A percentile compares a stretch with the other conserved stretches of the same genome.
These are phyloP conservation scores for Megaceryle torquata DNA, from an alignment of 2,113 vertebrate genomes.

Conservation along the genomic window DNA sequence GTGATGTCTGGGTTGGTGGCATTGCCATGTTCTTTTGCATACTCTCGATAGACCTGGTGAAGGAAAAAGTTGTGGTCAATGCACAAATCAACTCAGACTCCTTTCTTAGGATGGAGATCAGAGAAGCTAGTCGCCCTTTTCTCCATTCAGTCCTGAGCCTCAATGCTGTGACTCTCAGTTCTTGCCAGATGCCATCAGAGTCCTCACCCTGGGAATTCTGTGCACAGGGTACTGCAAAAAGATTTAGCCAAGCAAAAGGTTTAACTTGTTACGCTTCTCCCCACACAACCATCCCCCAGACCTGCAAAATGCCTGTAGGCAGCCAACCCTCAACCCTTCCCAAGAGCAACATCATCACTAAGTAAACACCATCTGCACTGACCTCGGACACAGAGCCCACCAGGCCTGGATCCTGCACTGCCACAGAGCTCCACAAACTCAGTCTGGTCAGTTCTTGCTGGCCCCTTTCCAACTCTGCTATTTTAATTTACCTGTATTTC, in stretches of 20 bases:
- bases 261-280: neutral
- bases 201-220: neutral
- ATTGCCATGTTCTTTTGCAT: slow-evolving; percentile 84
- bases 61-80: neutral
- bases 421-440: neutral
- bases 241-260: neutral
- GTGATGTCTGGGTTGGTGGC: slow-evolving; percentile 85
- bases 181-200: neutral
- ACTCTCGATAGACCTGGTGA: slow-evolving; percentile 86
- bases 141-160: neutral
- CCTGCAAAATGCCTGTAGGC: neutral
- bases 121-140: neutral
- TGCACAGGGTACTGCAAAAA: neutral
- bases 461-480: neutral
- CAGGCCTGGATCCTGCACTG: neutral
- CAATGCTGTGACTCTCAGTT: neutral
- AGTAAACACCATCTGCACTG: neutral
- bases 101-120: neutral
- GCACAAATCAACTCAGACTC: neutral
- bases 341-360: neutral
- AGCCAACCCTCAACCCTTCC: neutral
- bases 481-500: slow-evolving; percentile 82
- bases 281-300: neutral
- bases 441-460: neutral
- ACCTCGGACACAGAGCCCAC: neutral